Conservation (phyloP, 2,888 invertebrate species). For the Drosophila macrospina region DNA sequence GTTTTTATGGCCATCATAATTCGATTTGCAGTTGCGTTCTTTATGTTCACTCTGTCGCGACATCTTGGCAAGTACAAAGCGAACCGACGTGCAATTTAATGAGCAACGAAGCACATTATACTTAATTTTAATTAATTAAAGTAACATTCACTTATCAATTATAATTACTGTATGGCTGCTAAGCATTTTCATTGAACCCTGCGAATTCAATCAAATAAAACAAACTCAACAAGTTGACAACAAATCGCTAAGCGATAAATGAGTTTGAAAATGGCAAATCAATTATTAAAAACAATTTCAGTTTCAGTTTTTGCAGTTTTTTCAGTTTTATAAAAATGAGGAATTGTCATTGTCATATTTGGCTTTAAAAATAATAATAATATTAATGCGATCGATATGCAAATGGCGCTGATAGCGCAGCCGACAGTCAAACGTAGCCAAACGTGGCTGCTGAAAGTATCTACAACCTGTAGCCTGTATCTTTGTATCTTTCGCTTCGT, state of each 20-base stretch:
- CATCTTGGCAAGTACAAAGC: slow-evolving; percentile 44
- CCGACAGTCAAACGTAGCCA: slow-evolving; percentile 3
- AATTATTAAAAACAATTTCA: slow-evolving; percentile 12
- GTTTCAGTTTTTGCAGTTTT: too few relatives aligned
- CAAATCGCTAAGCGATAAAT: slow-evolving; percentile 3
- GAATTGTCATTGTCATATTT: slow-evolving; percentile 40
- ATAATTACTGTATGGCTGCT: slow-evolving; percentile 55
- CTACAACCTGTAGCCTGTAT: slow-evolving; percentile 36
- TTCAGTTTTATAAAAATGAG: slow-evolving; percentile 12
- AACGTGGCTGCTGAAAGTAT: slow-evolving; percentile 35
- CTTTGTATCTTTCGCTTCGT: slow-evolving; percentile 21
- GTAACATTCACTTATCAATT: slow-evolving; percentile 66
- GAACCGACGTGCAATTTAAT: slow-evolving; percentile 30
- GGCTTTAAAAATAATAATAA: slow-evolving; percentile 39
- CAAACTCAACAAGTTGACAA: slow-evolving; percentile 26
- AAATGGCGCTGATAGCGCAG: slow-evolving; percentile 69
- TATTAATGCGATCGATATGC: slow-evolving; percentile 77
- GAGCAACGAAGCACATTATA: slow-evolving; percentile 58
- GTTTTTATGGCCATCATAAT: slow-evolving; percentile 72
- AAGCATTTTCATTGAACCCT: slow-evolving; percentile 45
- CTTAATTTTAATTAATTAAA: slow-evolving; percentile 79
- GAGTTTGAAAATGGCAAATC: slow-evolving; percentile 14
- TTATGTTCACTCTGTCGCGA: slow-evolving; percentile 38
- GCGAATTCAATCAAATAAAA: slow-evolving; percentile 8
- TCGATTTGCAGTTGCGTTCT: slow-evolving; percentile 45